Evolutionary conservation across 2,888 invertebrate genomes (phyloP), one percentile per base, ranked within the genome.

Genomic region (Charanyca ferruginea): DNA sequence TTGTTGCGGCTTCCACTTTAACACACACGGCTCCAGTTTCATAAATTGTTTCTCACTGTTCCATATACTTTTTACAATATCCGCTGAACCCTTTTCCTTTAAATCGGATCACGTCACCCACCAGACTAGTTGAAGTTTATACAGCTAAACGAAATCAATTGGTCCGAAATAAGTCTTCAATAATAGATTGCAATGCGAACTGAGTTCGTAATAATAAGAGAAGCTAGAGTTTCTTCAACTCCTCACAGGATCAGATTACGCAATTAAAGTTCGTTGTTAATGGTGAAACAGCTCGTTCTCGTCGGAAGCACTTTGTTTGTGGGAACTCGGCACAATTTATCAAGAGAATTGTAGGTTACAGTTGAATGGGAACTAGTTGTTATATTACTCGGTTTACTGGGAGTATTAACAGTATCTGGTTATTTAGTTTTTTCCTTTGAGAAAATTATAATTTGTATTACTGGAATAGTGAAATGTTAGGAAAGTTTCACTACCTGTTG

Each of bases 231-330:
- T 84, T 74, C 79, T 80, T 80, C 73, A 79, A 85, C 79, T 83
- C 74, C 70, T 77, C 73, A 70, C 68, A 73, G 84, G 85, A 84
- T 90, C 87, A 85, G 86, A 89, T 89, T 88, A 89, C 82, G 83
- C 84, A 89, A 90, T 90, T 89, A 90, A 86, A 87, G 85, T 86
- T 85, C 77, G 80, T 77, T 86, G 83, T 82, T 83, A 85, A 84
- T 83, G 67, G 81, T 80, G 82, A 84, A 88, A 86, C 85, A 81
- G 77, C 76, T 80, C 73, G 80, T 84, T 85, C 87, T 81, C 76
- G 85, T 83, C 70, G 77, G 82, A 77, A 87, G 83, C 85, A 86
- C 86, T 89, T 89, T 89, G 88, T 87, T 86, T 85, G 85, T 74
- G 83, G 85, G 73, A 69, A 76, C 79, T 82, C 79, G 74, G 75